Evolutionary conservation across 2,888 invertebrate genomes (phyloP), one percentile per base, ranked within the genome.

Genomic region (Hofmannophila pseudospretella): DNA sequence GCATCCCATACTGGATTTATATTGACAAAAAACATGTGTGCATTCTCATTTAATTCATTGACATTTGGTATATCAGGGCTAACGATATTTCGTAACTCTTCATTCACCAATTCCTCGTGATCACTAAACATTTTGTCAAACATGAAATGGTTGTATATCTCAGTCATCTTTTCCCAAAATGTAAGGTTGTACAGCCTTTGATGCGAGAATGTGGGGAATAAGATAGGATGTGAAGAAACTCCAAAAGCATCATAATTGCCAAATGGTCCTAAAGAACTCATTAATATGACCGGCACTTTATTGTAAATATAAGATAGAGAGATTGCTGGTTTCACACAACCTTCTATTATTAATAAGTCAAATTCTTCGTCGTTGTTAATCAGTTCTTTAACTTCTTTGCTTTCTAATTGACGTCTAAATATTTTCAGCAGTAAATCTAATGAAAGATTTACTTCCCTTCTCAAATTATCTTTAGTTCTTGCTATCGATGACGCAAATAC

Each of bases 21-120:
- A 41, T 86, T 86, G 1, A 79, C 27, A 41, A 87, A 68, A 9
- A 82, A 26, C 60, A 85, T 53, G 27, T 74, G 68, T 9, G 73
- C 52, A 34, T 61, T 61, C n/a, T 59, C 47, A 9, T 34, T 41
- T 12, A 68, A 44, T 5, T 58, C 54, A 8, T 25, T 42, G 2
- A 66, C 5, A 4, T 37, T 12, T 2, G 64, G 59, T 2, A 47
- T 22, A 25, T 58, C 36, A 2, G 44, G 20, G n/a, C 19, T 61
- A 30, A 63, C 53, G 8, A 51, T 9, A 29, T 39, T 44, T 33
- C 45, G 51, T 1, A 56, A 13, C 4, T 47, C 11, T 25, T 38
- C 28, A 38, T 57, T 39, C 31, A 45, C 38, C 2, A 13, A 5
- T 1, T 41, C 7, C 32, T 47, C 46, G 11, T 29, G 28, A 4